Evolutionary conservation across 1,140 invertebrate genomes (phyloP), one percentile per base, ranked within the genome.

Genomic region (Papilio aristodemus): DNA sequence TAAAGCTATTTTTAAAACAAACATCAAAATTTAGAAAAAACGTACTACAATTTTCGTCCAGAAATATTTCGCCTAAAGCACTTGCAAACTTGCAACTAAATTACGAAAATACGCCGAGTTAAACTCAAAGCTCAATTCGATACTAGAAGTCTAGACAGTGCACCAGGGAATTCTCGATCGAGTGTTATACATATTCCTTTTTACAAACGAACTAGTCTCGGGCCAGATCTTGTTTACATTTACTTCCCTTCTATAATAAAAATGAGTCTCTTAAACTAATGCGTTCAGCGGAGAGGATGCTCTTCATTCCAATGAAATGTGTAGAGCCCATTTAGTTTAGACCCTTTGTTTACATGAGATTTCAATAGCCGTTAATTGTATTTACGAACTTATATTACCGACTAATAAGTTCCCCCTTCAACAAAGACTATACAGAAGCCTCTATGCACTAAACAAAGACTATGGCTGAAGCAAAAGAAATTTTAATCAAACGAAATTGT

Each of bases 401-500:
- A 78, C 75, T 79, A 85, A 84, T 81, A 77, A 75, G 71, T 80
- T 77, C 73, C 75, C 78, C 76, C 68, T 54, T 19, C 70, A 78
- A 81, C 83, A 83, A 83, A 80, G 79, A 71, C 64, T 67, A 57
- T 71, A 79, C 76, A 78, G 72, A 86, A 77, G 71, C 77, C 77
- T 73, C 22, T 27, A 64, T 60, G 50, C 70, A 69, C 67, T 76
- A 81, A 81, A 84, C 82, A 81, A 82, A 82, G 77, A 68, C 72
- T 46, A 67, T 73, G 76, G 17, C 71, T 77, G 80, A 77, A 78
- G 64, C 67, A 72, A 86, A 83, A 86, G 78, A 86, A 85, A 82
- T 81, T 83, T 80, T 80, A 85, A 86, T 84, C 80, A 84, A 79
- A 82, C 80, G 68, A 80, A 86, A 86, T 81, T 79, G 76, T 80